Evolutionary conservation across 2,888 invertebrate genomes (phyloP), one percentile per base, ranked within the genome.

Genomic region (Scaptodrosophila latifasciaeformis): DNA sequence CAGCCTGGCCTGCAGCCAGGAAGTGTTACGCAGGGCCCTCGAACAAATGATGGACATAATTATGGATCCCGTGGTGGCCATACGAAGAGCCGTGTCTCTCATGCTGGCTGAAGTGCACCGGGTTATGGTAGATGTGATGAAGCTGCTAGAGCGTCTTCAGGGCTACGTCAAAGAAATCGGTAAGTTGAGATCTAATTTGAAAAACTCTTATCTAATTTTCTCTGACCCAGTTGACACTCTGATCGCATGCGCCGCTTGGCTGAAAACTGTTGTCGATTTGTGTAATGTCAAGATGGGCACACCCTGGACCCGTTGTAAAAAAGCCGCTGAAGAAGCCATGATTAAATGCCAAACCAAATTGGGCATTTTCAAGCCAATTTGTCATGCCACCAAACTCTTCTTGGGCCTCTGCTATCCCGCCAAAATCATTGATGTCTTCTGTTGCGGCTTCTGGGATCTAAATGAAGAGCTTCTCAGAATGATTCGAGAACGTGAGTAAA

Each of bases 211-310:
- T 17, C 13, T 18, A 3, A 24, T n/a, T 13, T 2, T 2, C 9
- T 47, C 2, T 5, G 0, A 17, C 88, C 30, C 83, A 94, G 94
- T 91, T 7, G 87, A 88, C 42, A 88, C 90, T 0, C 90, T 96
- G n/a, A 90, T 91, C 76, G 88, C 90, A 0, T 91, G 91, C 0
- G 91, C 91, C 53, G 82, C 88, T 43, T 96, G 95, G 92, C 85
- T 96, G 1, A 89, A 88, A 10, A 90, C 89, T 45, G 87, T 93
- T 31, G 88, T 92, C 2, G 89, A 89, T 34, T 85, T 91, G 7
- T 96, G 96, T 84, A 94, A 94, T 79, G 88, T 90, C 37, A 90
- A 91, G 67, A 86, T 94, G 24, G 94, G 94, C 0, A 90, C 91
- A 0, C 96, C 96, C 0, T 93, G 90, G 83, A 87, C 91, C 19